Evolutionary conservation across 2,888 invertebrate species (phyloP), one percentile per base, ranked within the genome.

Genomic region (Encarsia formosa): DNA sequence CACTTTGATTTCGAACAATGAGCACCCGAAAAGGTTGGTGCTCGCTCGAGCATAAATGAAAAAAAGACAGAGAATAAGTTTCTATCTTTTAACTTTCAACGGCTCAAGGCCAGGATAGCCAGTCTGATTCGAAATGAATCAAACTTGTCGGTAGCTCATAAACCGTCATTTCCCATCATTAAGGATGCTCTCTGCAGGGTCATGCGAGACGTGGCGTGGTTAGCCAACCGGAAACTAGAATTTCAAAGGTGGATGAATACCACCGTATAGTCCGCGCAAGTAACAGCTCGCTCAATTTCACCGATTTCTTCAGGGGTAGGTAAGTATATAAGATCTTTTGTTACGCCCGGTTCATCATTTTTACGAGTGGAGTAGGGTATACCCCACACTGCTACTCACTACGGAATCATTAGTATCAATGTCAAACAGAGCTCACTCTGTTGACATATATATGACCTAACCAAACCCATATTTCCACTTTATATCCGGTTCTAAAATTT

Each of bases 281-380:
- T n/a, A n/a, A n/a, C 22, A 31, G 42, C 46, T 68, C 66, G 69
- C 72, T 70, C 71, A 72, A 73, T 73, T 73, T 71, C 68, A 69
- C 70, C 67, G 67, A 69, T 70, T 69, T 68, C 63, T 64, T 60
- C 52, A 13, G 19, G 42, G 23, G 61, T 59, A 61, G 63, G 62
- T 66, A 69, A 70, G 66, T 68, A 61, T 63, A 3, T 9, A n/a
- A 20, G 22, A 39, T 9, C 32, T 15, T 32, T n/a, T 26, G 6
- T 6, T 26, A 22, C 23, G 6, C 11, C n/a, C 26, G 62, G 63
- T 63, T 64, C 65, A 68, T 69, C 68, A 64, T 56, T 49, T 62
- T 63, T 60, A 63, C 61, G 58, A 63, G 59, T 53, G 54, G 55
- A n/a, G n/a, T n/a, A n/a, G n/a, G n/a, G n/a, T n/a, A n/a, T n/a